Percentiles rank a stretch among this genome's conserved stretches.
Evolutionary conservation across 2,113 vertebrate species (phyloP).

Genomic region (Conger conger): DNA sequence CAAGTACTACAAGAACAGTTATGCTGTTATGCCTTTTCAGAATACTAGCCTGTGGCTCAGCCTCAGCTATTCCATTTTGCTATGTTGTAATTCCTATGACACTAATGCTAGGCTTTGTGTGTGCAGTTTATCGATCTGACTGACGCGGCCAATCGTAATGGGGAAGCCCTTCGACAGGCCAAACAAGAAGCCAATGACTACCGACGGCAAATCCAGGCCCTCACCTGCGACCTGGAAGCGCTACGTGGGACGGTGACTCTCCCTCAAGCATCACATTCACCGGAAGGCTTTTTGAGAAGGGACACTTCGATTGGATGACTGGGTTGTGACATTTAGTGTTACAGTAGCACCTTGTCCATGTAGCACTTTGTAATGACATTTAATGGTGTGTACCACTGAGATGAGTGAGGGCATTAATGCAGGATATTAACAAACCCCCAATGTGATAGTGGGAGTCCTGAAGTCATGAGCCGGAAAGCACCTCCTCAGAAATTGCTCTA

Average conservation of each 20-base stretch:
- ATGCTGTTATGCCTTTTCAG: too few species aligned
- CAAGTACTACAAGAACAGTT: too few species aligned
- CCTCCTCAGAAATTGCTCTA: background rate
- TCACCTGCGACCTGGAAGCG: conserved; percentile 85
- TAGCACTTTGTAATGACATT: background rate
- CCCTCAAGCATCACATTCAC: background rate
- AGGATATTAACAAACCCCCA: background rate
- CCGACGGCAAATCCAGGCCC: conserved; percentile 79
- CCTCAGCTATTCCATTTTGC: background rate
- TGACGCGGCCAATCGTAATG: conserved; percentile 75
- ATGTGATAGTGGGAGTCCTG: background rate
- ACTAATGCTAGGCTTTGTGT: background rate
- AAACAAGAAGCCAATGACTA: conserved; percentile 87
- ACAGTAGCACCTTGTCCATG: background rate
- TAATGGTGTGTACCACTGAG: background rate
- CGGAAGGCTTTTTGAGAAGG: background rate
- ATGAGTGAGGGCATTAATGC: background rate
- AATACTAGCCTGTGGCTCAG: too few species aligned
- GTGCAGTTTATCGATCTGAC: conserved; percentile 82
- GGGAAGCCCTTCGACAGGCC: conserved; percentile 76
- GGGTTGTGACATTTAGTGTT: background rate
- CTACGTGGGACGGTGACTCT: conserved; percentile 76
- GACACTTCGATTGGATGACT: background rate
- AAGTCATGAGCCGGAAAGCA: background rate
- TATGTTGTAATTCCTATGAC: background rate